Base-by-base conservation (phyloP, 1,140 invertebrate species). In the Euwallacea fornicatus region DNA sequence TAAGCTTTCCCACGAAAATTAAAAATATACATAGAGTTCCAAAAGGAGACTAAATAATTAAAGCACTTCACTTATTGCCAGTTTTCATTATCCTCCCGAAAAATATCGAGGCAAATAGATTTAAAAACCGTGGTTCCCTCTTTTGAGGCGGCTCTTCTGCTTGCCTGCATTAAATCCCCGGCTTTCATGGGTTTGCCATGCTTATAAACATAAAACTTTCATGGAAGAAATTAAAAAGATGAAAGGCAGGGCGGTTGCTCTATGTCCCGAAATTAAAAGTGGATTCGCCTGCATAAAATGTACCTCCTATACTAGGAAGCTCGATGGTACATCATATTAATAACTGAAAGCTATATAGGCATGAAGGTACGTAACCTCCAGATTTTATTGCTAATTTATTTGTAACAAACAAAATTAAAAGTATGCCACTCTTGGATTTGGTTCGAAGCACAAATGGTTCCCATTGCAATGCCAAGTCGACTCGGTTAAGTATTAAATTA, bases 151-250 rank as follows among this genome's bases (percentile, higher is more conserved):
- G 64, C 55, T 46, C 56, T 60, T 60, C 44, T 59, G 43, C 15
- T 46, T 60, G 21, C 15, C 15, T 41, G 63, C 43, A 54, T 65
- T 68, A 47, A 59, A 60, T 55, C 66, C 66, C 21, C 11, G 62
- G 58, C 59, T 69, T 69, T 61, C 67, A 69, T 55, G 67, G 47
- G 61, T 62, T 69, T 44, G 58, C 60, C 47, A 55, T 61, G 67
- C 67, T 69, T 69, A 61, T 69, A 69, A 61, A 69, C 67, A 69
- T 69, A 69, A 69, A 69, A 69, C 67, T 69, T 69, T 69, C 67
- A 69, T 69, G 59, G 59, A 69, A 69, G 67, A 69, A 69, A 69
- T 69, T 69, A 69, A 62, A 69, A 69, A 69, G 67, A 69, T 69
- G 67, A 69, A 69, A 69, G 67, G 67, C 59, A 46, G 43, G 61